Evolutionary conservation across 2,797 vertebrate genomes (phyloP).

Genomic region (Acanthopagrus latus): DNA sequence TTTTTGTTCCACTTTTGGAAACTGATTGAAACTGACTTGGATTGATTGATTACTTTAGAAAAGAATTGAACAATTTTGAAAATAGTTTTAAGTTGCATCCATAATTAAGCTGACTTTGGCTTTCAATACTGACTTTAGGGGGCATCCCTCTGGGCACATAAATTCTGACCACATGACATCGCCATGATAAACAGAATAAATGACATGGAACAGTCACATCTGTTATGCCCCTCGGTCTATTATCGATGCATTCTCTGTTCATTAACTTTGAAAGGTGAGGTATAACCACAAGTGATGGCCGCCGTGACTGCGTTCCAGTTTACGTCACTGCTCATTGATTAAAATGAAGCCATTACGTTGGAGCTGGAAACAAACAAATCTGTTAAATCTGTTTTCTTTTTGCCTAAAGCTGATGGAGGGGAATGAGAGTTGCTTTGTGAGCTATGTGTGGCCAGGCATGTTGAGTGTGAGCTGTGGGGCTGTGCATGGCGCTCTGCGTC

Average conservation of each 20-base stretch:
- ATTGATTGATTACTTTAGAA: neutral
- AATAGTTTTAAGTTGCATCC: neutral
- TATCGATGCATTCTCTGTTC: conserved; percentile 49
- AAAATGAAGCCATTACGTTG: conserved; percentile 51
- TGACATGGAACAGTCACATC: conserved; percentile 57
- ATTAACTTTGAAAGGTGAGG: conserved; percentile 66
- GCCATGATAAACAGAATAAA: conserved; percentile 37
- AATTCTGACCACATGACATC: neutral
- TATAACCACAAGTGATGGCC: conserved; percentile 40
- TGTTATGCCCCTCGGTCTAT: conserved; percentile 34
- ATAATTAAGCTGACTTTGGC: neutral
- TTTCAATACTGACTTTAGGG: neutral
- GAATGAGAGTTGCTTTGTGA: conserved; percentile 33
- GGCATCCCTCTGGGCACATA: neutral
- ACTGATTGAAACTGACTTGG: neutral
- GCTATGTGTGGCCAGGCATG: conserved; percentile 43
- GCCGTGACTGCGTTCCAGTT: conserved; percentile 7
- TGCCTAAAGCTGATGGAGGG: conserved; percentile 41
- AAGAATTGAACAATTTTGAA: neutral
- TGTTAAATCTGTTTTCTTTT: conserved; percentile 15
- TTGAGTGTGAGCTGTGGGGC: conserved; percentile 36
- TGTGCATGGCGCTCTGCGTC: conserved; percentile 9
- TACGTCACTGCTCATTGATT: conserved; percentile 45
- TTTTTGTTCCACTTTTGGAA: conserved; percentile 8
- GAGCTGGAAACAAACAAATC: conserved; percentile 52